Evolutionary conservation across 92 coral and sea anemone species (phyloP).

Genomic region (Parazoanthus atlanticus): DNA sequence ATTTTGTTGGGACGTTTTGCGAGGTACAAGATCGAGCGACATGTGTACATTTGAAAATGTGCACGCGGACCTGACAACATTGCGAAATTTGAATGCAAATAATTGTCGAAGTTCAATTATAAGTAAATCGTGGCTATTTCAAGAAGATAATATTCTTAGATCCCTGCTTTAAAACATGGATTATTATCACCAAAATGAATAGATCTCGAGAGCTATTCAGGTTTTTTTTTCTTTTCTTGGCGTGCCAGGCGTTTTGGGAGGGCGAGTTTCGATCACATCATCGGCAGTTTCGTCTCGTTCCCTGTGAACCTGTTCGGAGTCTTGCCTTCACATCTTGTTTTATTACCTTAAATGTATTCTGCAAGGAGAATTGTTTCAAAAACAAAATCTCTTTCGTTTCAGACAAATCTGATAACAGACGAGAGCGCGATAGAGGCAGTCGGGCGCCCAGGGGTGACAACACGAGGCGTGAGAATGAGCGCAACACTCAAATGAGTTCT

Average conservation of each 20-base stretch:
- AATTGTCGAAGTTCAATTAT: background rate
- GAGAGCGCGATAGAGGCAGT: slow-evolving; percentile 67
- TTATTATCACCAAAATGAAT: background rate
- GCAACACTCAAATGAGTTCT: slow-evolving; percentile 78
- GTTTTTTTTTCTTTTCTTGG: background rate
- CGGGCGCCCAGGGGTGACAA: slow-evolving; percentile 78
- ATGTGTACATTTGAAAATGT: slow-evolving; percentile 33
- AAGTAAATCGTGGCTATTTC: background rate
- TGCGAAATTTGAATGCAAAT: slow-evolving; percentile 30
- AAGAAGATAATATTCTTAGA: background rate
- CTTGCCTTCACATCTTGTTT: background rate
- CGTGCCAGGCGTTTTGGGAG: slow-evolving; percentile 25
- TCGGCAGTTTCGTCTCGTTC: slow-evolving; percentile 19
- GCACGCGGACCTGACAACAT: slow-evolving; percentile 41
- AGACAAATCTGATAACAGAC: slow-evolving; percentile 55
- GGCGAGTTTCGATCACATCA: slow-evolving; percentile 27
- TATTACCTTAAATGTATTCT: background rate
- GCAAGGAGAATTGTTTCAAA: background rate
- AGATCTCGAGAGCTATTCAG: background rate
- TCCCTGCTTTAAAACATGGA: background rate
- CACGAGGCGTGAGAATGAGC: slow-evolving; percentile 93
- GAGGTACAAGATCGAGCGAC: background rate
- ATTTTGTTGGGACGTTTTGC: no score
- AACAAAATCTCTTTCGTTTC: slow-evolving; percentile 17
- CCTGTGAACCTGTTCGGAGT: background rate